Evolutionary conservation across 2,113 vertebrate genomes (phyloP), one percentile per base, ranked within the genome.

Genomic region (Otus sunia): DNA sequence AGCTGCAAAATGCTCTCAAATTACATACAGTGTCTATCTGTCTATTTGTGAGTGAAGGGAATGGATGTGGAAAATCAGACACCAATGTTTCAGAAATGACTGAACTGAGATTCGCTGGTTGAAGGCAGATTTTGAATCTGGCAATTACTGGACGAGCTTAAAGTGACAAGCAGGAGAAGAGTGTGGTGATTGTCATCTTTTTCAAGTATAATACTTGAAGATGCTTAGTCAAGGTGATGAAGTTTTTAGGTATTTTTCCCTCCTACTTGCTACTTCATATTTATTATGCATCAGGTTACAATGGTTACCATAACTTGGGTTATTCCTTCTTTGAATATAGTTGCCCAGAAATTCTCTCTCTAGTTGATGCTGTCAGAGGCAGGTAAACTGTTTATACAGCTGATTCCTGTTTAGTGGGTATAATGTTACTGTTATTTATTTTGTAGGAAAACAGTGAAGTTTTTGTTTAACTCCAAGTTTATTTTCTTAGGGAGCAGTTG

Each of bases 401-500:
- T 97, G 98, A 96, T 95, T 97, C 96, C 94, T 95, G 91, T 96
- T 97, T 96, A 84, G 82, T 64, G 90, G 82, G 77, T 95, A 84
- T 95, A 91, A 89, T 84, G 86, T 96, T 97, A 89, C 86, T 95
- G 77, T 85, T 95, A 96, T 97, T 97, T 97, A 66, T 96, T 96
- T 96, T 91, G 67, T 80, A 79, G 95, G 59, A 95, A 96, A 97
- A 94, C 93, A 97, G 52, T 23, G 3, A 97, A 97, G 93, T 93
- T 97, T 97, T 97, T 94, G 62, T 97, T 94, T 96, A 98, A 97
- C 95, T 98, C 94, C 95, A 97, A 98, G 98, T 98, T 98, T 98
- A 98, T 98, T 98, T 98, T 98, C 96, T 96, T 89, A 97, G 97
- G 69, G 94, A 98, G 96, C 97, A 98, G 97, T 97, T 97, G 97